These are phyloP conservation scores for Gracilinanus agilis DNA, from an alignment of 2,113 vertebrate genomes.

Conservation along the genomic window DNA sequence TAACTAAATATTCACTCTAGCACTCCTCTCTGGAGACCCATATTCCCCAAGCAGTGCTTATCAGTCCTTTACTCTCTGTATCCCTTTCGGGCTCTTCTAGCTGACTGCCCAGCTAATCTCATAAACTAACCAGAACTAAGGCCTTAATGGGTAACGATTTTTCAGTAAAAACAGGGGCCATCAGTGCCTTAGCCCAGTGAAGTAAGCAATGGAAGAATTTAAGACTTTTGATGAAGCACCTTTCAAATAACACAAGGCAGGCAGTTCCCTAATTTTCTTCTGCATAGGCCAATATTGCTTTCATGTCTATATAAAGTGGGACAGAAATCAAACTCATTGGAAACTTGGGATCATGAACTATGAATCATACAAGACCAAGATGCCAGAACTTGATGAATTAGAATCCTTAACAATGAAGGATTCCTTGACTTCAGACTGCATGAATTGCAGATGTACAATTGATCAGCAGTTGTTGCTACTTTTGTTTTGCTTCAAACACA, in stretches of 20 bases:
- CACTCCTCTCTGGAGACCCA: background rate
- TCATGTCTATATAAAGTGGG: constrained; percentile 27
- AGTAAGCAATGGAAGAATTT: background rate
- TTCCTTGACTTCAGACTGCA: constrained; percentile 78
- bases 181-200: background rate
- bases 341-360: constrained; percentile 73
- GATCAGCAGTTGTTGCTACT: constrained; percentile 65
- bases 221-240: background rate
- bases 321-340: constrained; percentile 68
- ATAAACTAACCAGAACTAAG: background rate
- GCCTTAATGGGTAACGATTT: constrained; percentile 3
- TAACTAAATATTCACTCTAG: background rate
- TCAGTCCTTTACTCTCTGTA: background rate
- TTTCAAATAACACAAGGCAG: background rate
- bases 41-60: background rate
- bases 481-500: constrained; percentile 60
- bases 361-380: constrained; percentile 77
- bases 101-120: background rate
- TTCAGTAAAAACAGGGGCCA: background rate
- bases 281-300: background rate
- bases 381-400: constrained; percentile 75
- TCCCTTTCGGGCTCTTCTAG: constrained; percentile 37
- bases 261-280: background rate
- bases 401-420: constrained; percentile 79
- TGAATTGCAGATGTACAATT: constrained; percentile 74